Conservation (phyloP, 1,140 invertebrate species). For the Thaumatotibia leucotreta region DNA sequence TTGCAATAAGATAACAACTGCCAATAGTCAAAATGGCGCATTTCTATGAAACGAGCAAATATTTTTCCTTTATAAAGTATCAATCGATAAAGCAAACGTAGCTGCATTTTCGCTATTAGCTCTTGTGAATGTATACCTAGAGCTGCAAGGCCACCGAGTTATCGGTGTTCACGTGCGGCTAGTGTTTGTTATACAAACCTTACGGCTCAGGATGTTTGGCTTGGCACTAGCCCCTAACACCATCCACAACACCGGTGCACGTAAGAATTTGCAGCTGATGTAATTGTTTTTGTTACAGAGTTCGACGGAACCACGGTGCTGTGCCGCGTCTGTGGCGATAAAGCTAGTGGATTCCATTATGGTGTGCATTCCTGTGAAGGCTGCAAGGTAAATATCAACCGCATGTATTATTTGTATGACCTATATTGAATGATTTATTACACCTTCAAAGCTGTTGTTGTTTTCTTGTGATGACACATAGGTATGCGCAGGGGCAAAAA, state of each 20-base stretch:
- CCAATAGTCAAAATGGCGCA: no score
- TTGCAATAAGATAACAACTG: no score
- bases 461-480: not conserved
- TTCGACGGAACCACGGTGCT: slow-evolving; percentile 98
- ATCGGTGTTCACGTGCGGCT: slow-evolving; percentile 38
- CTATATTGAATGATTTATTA: not conserved
- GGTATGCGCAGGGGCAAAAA: not conserved
- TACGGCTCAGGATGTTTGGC: slow-evolving; percentile 48
- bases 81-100: not conserved
- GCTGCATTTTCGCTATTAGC: not conserved
- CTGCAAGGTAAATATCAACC: slow-evolving; percentile 92
- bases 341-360: slow-evolving; percentile 99
- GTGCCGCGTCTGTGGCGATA: slow-evolving; percentile 98
- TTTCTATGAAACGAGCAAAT: no score
- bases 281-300: slow-evolving; percentile 85
- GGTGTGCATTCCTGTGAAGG: slow-evolving; percentile 99
- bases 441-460: not conserved
- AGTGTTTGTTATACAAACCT: slow-evolving; percentile 41
- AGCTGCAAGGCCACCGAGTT: slow-evolving; percentile 42
- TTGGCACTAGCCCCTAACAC: slow-evolving; percentile 29
- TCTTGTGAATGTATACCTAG: slow-evolving; percentile 10
- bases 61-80: not conserved
- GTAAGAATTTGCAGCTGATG: slow-evolving; percentile 3
- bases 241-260: slow-evolving; percentile 19
- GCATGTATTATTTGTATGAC: not conserved